Evolutionary conservation across 2,888 invertebrate genomes (phyloP), one percentile per base, ranked within the genome.

Genomic region (Pachymerium ferrugineum): DNA sequence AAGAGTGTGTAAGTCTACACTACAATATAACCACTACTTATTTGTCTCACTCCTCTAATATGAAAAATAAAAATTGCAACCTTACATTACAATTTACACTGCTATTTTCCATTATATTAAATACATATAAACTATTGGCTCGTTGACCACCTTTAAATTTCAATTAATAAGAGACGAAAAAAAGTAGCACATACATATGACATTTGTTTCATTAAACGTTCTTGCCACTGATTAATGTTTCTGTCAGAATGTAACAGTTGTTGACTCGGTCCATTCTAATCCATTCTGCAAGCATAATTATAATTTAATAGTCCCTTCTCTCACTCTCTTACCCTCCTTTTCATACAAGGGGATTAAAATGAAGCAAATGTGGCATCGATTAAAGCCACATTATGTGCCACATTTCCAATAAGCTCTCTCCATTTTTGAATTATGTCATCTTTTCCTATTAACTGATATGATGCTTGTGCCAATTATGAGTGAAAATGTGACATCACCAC

Each of bases 181-280:
- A 19, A 47, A 8, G 3, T 5, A 19, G 3, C 3, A 19, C 6
- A 8, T 33, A 54, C 54, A 54, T 28, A 25, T 54, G 54, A 54
- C 54, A 54, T 54, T 54, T 54, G 54, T 54, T 54, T 54, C 54
- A 54, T 54, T 54, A 54, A 54, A 54, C 28, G 54, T 54, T 54
- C 54, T 54, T 54, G 54, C 54, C 16, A 25, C 54, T 54, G 54
- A 54, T 54, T 54, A 54, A 25, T 54, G 54, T 54, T 47, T 19
- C 54, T 54, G 5, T 54, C 54, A 54, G 54, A 54, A 8, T 22
- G 54, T 54, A 54, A 54, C 54, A 54, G 54, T 54, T 54, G 54
- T 54, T 54, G 54, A 54, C 25, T 54, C 54, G 22, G 25, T 22
- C 54, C 54, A 54, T 54, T 54, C 12, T 54, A 54, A 47, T 47